Evolutionary conservation across 2,113 vertebrate genomes (phyloP).

Genomic region (Xiphophorus hellerii): DNA sequence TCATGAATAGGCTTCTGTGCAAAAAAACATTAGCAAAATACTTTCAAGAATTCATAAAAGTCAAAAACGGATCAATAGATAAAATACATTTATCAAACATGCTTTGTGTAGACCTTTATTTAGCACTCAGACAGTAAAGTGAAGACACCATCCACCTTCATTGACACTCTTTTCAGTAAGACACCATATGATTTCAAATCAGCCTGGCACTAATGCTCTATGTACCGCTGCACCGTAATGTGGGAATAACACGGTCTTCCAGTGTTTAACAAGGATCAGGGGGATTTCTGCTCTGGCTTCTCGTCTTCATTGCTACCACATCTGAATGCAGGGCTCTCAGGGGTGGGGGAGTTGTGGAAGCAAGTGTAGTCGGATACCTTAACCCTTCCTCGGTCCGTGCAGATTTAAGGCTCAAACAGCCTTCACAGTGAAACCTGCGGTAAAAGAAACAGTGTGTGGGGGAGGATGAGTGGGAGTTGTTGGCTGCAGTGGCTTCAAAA

Average conservation of each 20-base stretch:
- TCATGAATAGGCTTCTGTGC: not conserved
- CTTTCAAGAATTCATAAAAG: not conserved
- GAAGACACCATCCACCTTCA: conserved; percentile 44
- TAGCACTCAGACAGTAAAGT: conserved; percentile 3
- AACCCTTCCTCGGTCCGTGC: conserved; percentile 59
- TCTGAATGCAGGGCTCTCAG: conserved; percentile 48
- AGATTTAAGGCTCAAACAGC: conserved; percentile 60
- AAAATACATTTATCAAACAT: not conserved
- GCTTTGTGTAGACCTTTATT: not conserved
- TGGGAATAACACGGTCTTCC: conserved; percentile 59
- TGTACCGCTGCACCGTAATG: conserved; percentile 62
- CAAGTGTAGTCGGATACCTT: conserved; percentile 50
- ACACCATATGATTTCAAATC: conserved; percentile 61
- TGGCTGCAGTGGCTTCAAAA: conserved; percentile 8
- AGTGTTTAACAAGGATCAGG: conserved; percentile 77
- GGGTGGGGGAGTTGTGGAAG: conserved; percentile 23
- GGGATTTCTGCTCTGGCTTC: conserved; percentile 63
- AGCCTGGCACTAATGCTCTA: conserved; percentile 61
- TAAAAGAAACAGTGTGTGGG: conserved; percentile 27
- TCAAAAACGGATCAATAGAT: not conserved
- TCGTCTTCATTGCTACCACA: conserved; percentile 43
- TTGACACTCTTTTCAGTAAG: conserved; percentile 59
- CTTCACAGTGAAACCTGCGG: conserved; percentile 53
- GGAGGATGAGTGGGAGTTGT: too few species aligned
- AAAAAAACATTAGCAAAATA: not conserved